These are phyloP conservation scores for Lymantria monacha DNA, from an alignment of 2,888 invertebrate genomes.

Conservation along the genomic window DNA sequence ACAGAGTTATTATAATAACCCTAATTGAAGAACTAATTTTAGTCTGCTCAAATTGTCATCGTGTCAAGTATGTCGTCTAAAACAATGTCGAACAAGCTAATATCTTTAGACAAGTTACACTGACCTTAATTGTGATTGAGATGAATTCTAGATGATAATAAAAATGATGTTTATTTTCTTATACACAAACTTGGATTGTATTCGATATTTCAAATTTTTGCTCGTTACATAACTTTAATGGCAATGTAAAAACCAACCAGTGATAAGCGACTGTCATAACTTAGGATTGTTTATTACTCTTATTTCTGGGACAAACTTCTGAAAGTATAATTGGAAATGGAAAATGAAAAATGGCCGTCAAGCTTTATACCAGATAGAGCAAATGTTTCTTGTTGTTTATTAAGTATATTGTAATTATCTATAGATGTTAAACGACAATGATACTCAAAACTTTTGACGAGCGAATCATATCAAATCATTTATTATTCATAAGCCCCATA, in stretches of 20 bases:
- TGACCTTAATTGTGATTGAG: no score
- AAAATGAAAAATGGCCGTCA: not conserved
- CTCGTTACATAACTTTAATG: not conserved
- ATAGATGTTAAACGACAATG: not conserved
- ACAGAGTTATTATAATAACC: no score
- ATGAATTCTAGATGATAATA: no score
- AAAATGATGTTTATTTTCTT: no score
- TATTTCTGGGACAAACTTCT: not conserved
- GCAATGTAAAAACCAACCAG: not conserved
- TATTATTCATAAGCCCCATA: no score
- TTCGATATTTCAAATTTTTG: not conserved
- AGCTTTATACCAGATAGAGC: not conserved
- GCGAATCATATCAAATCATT: no score
- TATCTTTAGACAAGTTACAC: no score
- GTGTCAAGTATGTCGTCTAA: no score
- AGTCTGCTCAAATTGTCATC: no score
- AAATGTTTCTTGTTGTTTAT: slow-evolving; percentile 6
- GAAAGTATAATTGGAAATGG: not conserved
- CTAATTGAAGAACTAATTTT: no score
- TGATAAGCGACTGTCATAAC: not conserved
- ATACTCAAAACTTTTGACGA: no score
- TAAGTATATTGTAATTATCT: not conserved
- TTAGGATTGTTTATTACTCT: not conserved
- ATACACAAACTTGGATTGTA: not conserved
- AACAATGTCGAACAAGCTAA: no score